Conservation (phyloP, 2,113 vertebrate species). For the Chloebia gouldiae region DNA sequence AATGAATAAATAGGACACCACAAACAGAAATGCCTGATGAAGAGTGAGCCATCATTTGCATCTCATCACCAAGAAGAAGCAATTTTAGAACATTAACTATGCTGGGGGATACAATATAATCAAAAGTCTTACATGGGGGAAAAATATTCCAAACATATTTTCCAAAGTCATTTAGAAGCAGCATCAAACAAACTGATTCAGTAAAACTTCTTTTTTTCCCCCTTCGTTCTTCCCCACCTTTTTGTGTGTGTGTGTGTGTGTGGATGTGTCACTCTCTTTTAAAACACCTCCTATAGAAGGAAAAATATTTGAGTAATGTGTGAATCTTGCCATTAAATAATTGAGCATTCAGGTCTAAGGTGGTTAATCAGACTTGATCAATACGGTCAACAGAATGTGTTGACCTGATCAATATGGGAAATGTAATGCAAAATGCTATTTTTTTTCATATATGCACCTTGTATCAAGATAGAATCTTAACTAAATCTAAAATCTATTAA, state of each 20-base stretch:
- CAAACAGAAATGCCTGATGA: neutral
- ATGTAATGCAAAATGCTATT: neutral
- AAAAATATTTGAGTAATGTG: neutral
- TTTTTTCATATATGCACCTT: neutral
- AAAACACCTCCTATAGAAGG: neutral
- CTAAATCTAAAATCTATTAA: neutral
- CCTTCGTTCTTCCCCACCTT: rapidly evolving
- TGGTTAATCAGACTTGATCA: neutral
- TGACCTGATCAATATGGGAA: neutral
- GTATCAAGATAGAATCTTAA: neutral
- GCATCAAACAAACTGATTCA: neutral
- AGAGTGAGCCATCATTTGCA: neutral
- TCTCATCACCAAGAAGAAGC: neutral
- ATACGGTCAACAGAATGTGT: neutral
- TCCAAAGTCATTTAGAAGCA: neutral
- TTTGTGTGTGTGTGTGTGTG: too few species aligned
- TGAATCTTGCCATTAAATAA: neutral
- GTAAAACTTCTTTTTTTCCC: neutral
- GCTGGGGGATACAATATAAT: neutral
- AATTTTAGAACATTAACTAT: neutral
- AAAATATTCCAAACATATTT: neutral
- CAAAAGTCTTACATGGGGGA: neutral
- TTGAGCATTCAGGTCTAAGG: neutral
- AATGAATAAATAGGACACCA: neutral
- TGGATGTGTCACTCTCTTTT: neutral